Conservation (phyloP, 2,113 vertebrate species). For the Columba janthina region DNA sequence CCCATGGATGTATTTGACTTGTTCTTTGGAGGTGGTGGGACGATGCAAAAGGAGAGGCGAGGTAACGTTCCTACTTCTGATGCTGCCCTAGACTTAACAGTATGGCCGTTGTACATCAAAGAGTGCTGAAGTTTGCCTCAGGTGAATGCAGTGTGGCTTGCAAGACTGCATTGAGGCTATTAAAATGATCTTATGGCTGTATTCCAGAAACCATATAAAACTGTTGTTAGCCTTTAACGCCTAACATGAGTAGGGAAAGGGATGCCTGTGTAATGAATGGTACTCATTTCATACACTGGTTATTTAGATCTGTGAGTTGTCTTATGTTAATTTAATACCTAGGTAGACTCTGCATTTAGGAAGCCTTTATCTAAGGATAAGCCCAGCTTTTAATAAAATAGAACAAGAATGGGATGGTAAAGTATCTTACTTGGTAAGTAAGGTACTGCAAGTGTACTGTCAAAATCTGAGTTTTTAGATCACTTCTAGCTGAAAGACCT, state of each 20-base stretch:
- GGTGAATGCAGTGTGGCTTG: background rate
- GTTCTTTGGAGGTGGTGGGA: constrained; percentile 91
- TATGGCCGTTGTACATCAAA: background rate
- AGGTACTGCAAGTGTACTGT: background rate
- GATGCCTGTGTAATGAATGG: background rate
- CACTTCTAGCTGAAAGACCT: background rate
- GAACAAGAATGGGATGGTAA: background rate
- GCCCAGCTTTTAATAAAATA: background rate
- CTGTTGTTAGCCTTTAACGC: background rate
- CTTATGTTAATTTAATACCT: background rate
- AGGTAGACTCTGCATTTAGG: background rate
- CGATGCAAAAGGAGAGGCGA: constrained; percentile 88
- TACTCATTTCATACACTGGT: background rate
- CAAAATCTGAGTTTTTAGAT: background rate
- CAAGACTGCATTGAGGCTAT: background rate
- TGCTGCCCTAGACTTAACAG: background rate
- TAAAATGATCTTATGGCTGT: background rate
- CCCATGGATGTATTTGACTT: constrained; percentile 95
- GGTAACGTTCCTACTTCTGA: constrained; percentile 66
- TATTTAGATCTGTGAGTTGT: background rate
- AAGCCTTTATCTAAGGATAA: background rate
- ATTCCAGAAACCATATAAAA: background rate
- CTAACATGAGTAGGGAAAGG: background rate
- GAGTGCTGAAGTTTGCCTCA: background rate
- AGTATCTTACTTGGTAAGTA: background rate